These are phyloP conservation scores for Plagiodera versicolora DNA, from an alignment of 2,888 invertebrate genomes.

Conservation along the genomic window DNA sequence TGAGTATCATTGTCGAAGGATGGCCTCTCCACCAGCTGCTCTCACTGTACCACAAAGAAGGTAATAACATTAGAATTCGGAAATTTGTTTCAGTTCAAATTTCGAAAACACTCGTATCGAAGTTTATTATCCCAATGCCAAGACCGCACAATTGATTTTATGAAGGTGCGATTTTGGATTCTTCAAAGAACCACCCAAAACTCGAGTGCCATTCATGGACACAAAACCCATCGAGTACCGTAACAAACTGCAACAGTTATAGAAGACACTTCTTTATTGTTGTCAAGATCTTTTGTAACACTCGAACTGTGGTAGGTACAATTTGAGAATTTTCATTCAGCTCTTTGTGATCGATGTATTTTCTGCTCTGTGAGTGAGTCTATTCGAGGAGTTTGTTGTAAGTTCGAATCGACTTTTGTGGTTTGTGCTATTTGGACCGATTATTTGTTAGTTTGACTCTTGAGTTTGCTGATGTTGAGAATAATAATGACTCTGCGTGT, in stretches of 20 bases:
- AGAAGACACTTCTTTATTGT: constrained; percentile 41
- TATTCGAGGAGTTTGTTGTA: constrained; percentile 23
- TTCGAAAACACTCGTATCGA: constrained; percentile 38
- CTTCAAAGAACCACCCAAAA: constrained; percentile 36
- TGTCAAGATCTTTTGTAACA: constrained; percentile 31
- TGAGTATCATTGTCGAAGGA: constrained; percentile 28
- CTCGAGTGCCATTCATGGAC: constrained; percentile 37
- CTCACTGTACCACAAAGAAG: constrained; percentile 34
- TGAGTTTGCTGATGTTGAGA: neutral
- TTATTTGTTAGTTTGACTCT: constrained; percentile 20
- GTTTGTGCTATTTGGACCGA: constrained; percentile 20
- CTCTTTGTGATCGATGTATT: constrained; percentile 35
- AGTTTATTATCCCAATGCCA: constrained; percentile 21
- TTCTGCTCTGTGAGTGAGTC: constrained; percentile 25
- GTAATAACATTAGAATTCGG: constrained; percentile 48
- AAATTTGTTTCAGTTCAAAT: constrained; percentile 49
- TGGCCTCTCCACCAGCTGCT: constrained; percentile 36
- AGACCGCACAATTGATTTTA: constrained; percentile 32
- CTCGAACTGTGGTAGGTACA: constrained; percentile 47
- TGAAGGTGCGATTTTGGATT: constrained; percentile 29
- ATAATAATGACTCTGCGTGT: neutral
- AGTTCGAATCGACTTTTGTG: constrained; percentile 14
- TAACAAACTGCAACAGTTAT: constrained; percentile 42
- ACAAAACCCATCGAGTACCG: constrained; percentile 46
- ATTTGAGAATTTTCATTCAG: constrained; percentile 40